Evolutionary conservation across 2,797 vertebrate species (phyloP).

Genomic region (Muscicapa striata): DNA sequence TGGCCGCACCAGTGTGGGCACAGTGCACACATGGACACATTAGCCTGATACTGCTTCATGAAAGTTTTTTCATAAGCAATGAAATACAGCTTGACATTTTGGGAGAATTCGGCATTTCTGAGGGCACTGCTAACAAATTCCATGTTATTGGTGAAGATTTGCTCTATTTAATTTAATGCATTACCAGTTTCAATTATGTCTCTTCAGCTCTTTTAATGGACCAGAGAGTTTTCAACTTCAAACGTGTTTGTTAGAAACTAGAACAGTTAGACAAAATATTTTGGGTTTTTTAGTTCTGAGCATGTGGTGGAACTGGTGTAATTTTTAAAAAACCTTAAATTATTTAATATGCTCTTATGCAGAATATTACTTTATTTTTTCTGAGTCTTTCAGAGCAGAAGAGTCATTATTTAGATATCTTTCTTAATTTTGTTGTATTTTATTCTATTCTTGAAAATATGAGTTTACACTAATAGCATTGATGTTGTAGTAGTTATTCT

Average conservation of each 20-base stretch:
- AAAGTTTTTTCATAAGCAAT: not conserved
- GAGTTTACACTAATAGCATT: not conserved
- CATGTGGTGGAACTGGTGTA: not conserved
- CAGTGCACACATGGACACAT: accelerated
- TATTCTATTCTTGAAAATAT: not conserved
- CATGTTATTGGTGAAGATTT: not conserved
- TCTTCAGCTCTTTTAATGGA: not conserved
- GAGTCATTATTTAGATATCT: not conserved
- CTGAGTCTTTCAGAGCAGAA: not conserved
- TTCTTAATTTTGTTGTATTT: not conserved
- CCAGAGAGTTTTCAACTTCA: not conserved
- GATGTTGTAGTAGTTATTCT: not conserved
- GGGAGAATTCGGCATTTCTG: not conserved
- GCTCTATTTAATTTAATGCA: not conserved
- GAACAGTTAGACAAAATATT: not conserved
- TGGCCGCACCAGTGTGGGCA: not conserved
- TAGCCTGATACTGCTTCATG: not conserved
- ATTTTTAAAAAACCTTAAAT: not conserved
- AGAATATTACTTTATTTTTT: not conserved
- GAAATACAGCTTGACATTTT: not conserved
- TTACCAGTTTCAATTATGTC: not conserved
- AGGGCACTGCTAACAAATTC: not conserved
- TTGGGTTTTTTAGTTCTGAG: not conserved
- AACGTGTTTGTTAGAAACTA: not conserved
- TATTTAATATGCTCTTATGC: not conserved